Percentiles rank a stretch among this genome's conserved stretches.
Evolutionary conservation across 1,140 invertebrate genomes (phyloP).

Genomic region (Zaprionus tsacasi): DNA sequence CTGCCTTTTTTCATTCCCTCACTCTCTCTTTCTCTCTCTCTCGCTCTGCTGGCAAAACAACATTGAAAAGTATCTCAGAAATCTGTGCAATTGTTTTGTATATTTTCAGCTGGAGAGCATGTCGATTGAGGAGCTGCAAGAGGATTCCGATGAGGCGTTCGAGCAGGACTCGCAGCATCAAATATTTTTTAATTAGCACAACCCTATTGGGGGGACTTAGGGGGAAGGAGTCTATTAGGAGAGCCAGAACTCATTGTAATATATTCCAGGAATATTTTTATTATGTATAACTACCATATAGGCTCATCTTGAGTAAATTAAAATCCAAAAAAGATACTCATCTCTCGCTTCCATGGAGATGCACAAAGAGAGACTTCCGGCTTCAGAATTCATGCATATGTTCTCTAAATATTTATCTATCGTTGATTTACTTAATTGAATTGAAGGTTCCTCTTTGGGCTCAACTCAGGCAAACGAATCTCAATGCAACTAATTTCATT

Average conservation of each 20-base stretch:
- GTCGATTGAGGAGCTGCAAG: conserved; percentile 11
- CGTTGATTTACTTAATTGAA: conserved; percentile 55
- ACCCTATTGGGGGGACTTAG: background rate
- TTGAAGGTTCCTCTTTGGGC: conserved; percentile 36
- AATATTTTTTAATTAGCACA: conserved; percentile 40
- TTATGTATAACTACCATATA: background rate
- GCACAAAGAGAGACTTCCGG: background rate
- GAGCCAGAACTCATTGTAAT: background rate
- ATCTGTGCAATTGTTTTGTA: conserved; percentile 54
- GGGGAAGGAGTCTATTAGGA: background rate
- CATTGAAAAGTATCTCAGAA: conserved; percentile 57
- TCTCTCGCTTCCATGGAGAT: background rate
- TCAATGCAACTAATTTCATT: conserved; percentile 40
- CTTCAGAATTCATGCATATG: conserved; percentile 17
- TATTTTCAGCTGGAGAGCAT: conserved; percentile 21
- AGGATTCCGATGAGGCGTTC: background rate
- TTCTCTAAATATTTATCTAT: conserved; percentile 48
- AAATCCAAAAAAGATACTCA: background rate
- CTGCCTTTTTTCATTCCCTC: conserved; percentile 10
- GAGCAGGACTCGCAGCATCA: background rate
- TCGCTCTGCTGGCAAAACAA: conserved; percentile 13
- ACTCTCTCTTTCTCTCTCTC: background rate
- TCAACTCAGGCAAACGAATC: conserved; percentile 43
- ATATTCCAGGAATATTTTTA: background rate
- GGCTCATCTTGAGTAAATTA: background rate